Evolutionary conservation across 2,888 invertebrate genomes (phyloP), one percentile per base, ranked within the genome.

Genomic region (Morpho achilles): DNA sequence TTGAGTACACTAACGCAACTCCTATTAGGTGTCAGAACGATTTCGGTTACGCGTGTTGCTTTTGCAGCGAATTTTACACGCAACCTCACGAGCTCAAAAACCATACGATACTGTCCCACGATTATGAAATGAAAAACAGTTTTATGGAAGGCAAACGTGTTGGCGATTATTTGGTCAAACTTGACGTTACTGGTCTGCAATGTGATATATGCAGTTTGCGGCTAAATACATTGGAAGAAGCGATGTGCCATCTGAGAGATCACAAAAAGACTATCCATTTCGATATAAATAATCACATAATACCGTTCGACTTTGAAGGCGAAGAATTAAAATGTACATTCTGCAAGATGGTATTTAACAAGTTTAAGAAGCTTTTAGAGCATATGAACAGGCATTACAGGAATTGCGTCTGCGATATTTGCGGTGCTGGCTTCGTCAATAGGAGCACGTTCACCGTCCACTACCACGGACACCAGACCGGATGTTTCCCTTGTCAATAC

Each of bases 351-450:
- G 59, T 57, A 3, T 77, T 69, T 46, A 58, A 66, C 41, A 69
- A 69, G 41, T 76, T 77, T 51, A 77, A 73, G 60, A 58, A 67
- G 0, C 53, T 79, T 0, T 62, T 71, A 6, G 70, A 74, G n/a
- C 80, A 80, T 41, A 79, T 79, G 76, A 70, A 67, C 16, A 39
- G 63, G 0, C 80, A 79, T 58, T 77, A 69, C 49, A 64, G 64
- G 7, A 79, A 77, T 62, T 76, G 68, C 44, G 66, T 74, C 7
- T 80, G 80, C 53, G 60, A 71, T 1, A 55, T 69, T 0, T 80
- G 80, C 43, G 69, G 67, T 8, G 58, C 61, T 1, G 70, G 70
- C 0, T 79, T 71, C 10, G 59, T 76, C 8, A 74, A 63, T 42
- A 48, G 54, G 4, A 53, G 56, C n/a, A 64, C 61, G 23, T 56